Base-by-base conservation (phyloP, 2,797 vertebrate species). In the Loris lydekkerianus region DNA sequence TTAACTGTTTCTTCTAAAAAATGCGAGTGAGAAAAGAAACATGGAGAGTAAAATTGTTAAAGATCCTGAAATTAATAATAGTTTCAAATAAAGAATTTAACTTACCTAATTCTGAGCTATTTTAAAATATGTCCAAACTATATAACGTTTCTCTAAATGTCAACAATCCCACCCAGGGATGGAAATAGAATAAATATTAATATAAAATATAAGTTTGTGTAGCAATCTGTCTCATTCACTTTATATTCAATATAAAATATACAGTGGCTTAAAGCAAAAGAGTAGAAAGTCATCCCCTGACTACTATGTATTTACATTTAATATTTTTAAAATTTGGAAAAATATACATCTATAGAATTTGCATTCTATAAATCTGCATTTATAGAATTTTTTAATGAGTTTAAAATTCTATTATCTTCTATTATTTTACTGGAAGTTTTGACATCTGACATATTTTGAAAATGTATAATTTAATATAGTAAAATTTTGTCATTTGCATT, bases 1-100 rank as follows among this genome's bases (percentile, higher is more conserved):
- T 90, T 76, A 86, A 63, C 70, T 86, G 9, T n/a, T 95, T 49
- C 4, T 80, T 82, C 7, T 86, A 14, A 83, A 80, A 75, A n/a
- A 6, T 82, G 4, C 31, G n/a, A 78, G 3, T 92, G 58, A 91
- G 53, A 73, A 27, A 77, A 77, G 56, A 67, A 37, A 56, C 21
- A 27, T 73, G 29, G 46, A 60, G 83, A 88, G 5, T 31, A 37
- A 37, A 91, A 83, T 43, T 53, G 6, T 29, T 78, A 37, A 76
- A 78, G 63, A 58, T 90, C 34, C 20, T 43, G 10, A 93, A 93
- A 72, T 83, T 80, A 72, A 34, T 77, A 63, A 75, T 7, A 37
- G 23, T 89, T 87, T 94, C 31, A 78, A 83, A 17, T 84, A 72
- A 10, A 58, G 21, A 83, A 86, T 46, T 83, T 49, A 78, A n/a